Evolutionary conservation across 2,888 invertebrate species (phyloP).

Genomic region (Galerucella pusilla): DNA sequence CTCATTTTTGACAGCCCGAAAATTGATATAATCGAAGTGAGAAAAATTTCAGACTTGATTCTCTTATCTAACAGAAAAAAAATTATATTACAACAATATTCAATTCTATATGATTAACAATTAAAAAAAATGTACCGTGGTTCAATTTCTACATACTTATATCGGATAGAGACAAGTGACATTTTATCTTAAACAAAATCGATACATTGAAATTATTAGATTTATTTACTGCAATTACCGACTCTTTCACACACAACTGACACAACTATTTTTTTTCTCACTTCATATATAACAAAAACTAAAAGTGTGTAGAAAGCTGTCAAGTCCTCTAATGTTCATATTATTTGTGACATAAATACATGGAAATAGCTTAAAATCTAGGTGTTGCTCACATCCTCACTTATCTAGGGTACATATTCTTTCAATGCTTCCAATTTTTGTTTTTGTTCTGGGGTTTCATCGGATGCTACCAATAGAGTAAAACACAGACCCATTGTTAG

Average conservation of each 20-base stretch:
- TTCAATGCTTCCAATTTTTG: slow-evolving; percentile 71
- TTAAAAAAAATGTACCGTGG: background rate
- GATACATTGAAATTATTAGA: background rate
- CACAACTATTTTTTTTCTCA: slow-evolving; percentile 24
- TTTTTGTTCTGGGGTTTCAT: slow-evolving; percentile 74
- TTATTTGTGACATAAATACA: slow-evolving; percentile 40
- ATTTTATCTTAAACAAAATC: background rate
- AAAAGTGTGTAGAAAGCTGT: slow-evolving; percentile 23
- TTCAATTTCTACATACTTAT: background rate
- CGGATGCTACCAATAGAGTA: slow-evolving; percentile 77
- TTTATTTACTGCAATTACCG: background rate
- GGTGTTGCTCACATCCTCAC: slow-evolving; percentile 20
- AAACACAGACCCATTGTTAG: slow-evolving; percentile 90
- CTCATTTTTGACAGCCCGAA: slow-evolving; percentile 23
- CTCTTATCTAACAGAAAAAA: slow-evolving; percentile 7
- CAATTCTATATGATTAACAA: background rate
- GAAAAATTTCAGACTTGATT: slow-evolving; percentile 28
- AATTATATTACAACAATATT: slow-evolving; percentile 17
- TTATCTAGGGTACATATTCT: slow-evolving; percentile 61
- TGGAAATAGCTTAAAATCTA: slow-evolving; percentile 39
- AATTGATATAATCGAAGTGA: slow-evolving; percentile 23
- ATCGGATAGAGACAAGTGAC: background rate
- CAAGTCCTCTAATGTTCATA: slow-evolving; percentile 25
- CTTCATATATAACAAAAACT: slow-evolving; percentile 17
- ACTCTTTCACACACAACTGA: background rate